These are phyloP conservation scores for Anneissia japonica DNA, from an alignment of 35 echinoderm and acorn worm genomes.

Conservation along the genomic window DNA sequence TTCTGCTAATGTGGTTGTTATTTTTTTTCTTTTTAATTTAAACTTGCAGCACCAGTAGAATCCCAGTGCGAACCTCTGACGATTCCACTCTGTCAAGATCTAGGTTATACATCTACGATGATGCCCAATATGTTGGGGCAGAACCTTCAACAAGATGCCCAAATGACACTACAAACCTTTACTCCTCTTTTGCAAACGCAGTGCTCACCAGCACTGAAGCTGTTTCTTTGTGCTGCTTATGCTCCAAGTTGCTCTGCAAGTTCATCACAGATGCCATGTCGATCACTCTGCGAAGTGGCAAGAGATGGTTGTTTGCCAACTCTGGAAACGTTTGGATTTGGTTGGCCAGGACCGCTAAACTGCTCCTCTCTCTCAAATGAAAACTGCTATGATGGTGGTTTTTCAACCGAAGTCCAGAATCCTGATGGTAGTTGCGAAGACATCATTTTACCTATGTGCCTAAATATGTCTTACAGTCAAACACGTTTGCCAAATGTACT, in stretches of 20 bases:
- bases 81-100: background rate
- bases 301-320: background rate
- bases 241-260: background rate
- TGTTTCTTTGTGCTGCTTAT: background rate
- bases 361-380: background rate
- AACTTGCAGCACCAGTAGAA: too few relatives aligned
- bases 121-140: background rate
- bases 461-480: background rate
- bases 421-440: background rate
- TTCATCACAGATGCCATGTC: background rate
- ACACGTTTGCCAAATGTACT: background rate
- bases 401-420: too few relatives aligned
- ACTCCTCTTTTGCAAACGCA: background rate
- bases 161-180: background rate
- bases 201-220: background rate
- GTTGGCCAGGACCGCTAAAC: background rate
- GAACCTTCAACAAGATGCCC: background rate
- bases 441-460: background rate
- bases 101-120: background rate
- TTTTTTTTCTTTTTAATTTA: too few relatives aligned
- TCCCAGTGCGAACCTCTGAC: background rate
- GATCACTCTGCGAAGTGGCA: background rate
- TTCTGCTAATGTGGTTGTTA: too few relatives aligned
- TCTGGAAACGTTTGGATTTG: background rate
- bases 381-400: too few relatives aligned